Evolutionary conservation across 2,888 invertebrate genomes (phyloP), one percentile per base, ranked within the genome.

Genomic region (Tenthredo mesomela): DNA sequence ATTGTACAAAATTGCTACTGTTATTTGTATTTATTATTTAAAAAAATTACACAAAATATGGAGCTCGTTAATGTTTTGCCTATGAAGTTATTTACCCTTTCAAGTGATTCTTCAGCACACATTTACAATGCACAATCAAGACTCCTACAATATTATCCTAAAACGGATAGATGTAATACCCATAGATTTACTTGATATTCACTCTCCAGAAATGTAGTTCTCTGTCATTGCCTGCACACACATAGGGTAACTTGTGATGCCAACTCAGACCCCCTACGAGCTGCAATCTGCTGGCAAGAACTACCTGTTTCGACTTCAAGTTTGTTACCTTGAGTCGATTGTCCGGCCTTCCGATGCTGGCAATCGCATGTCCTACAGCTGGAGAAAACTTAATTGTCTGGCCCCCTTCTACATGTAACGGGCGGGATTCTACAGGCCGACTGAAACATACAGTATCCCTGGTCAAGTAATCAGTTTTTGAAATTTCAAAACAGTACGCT

Each of bases 281-380:
- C 88, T 94, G 94, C 4, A 96, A 91, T 80, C 93, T 92, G 0
- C 95, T 94, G 87, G 94, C 94, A 15, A 96, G 90, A 67, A 95
- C 91, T 0, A 95, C 94, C 88, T 94, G 94, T 89, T 95, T 94
- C 71, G 94, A 95, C 90, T 94, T 95, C 77, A 94, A 93, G 89
- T 94, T 95, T 70, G 95, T 94, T 0, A 97, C 95, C 93, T 96
- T 96, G 6, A 97, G 91, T 33, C 95, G 94, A 85, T 95, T 94
- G 86, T 96, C 95, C 0, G 96, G 95, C 77, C 95, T 94, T 12
- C 97, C 97, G 75, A 96, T 94, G 43, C 95, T 96, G 1, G 96
- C 96, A 25, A 96, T 92, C 0, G 96, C 93, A 87, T 95, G 93
- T 87, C 96, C 96, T 82, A 95, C 95, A 87, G 94, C 94, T 6